Conservation (phyloP, 2,113 vertebrate species). For the Thunnus maccoyii region DNA sequence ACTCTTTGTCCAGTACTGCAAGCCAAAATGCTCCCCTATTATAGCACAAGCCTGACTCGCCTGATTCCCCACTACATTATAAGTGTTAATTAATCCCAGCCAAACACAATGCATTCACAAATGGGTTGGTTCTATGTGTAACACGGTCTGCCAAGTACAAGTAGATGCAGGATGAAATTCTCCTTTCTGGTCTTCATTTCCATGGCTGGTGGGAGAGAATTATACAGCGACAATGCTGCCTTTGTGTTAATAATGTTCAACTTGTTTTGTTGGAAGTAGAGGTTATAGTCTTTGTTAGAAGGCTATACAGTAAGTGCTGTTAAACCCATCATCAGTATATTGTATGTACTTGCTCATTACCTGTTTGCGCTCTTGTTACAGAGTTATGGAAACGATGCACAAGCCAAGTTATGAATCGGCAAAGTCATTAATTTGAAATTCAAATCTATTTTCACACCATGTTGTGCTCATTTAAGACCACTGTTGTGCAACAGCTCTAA, state of each 20-base stretch:
- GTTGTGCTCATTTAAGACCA: slow-evolving; percentile 71
- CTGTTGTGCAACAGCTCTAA: slow-evolving; percentile 67
- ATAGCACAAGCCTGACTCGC: slow-evolving; percentile 64
- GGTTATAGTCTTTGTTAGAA: slow-evolving; percentile 27
- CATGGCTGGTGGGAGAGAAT: slow-evolving; percentile 13
- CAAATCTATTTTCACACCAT: slow-evolving; percentile 68
- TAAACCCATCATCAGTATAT: slow-evolving; percentile 7
- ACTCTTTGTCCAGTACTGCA: slow-evolving; percentile 70
- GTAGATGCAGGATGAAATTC: slow-evolving; percentile 62
- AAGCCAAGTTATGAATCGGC: slow-evolving; percentile 62
- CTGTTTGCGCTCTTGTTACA: slow-evolving; percentile 36
- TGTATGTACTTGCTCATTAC: slow-evolving; percentile 38
- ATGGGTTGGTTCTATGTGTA: slow-evolving; percentile 55
- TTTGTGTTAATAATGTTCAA: slow-evolving; percentile 55
- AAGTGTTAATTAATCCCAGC: slow-evolving; percentile 81
- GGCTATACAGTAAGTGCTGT: slow-evolving; percentile 4
- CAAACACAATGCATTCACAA: slow-evolving; percentile 73
- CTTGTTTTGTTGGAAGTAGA: slow-evolving; percentile 33
- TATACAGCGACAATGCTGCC: slow-evolving; percentile 29
- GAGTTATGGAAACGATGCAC: slow-evolving; percentile 44
- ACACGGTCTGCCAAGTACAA: slow-evolving; percentile 51
- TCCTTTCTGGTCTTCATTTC: slow-evolving; percentile 61
- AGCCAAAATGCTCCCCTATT: slow-evolving; percentile 64
- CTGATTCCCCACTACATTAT: slow-evolving; percentile 76
- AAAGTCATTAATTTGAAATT: slow-evolving; percentile 76